phyloP scores from a whole-genome alignment of 2,888 invertebrate species.

The Prosopocoilus inquinatus region DNA sequence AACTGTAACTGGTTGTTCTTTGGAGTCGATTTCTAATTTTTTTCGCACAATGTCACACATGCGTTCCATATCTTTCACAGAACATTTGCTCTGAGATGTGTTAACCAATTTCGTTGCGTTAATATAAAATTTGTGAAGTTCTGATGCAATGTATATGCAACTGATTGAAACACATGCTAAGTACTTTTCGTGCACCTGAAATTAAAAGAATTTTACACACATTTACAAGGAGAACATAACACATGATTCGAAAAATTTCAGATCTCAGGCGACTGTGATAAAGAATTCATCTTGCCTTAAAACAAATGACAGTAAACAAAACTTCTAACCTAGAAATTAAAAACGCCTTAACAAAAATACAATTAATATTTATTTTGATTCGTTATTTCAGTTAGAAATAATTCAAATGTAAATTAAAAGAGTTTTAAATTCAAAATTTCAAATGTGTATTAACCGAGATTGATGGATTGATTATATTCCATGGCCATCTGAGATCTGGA shows the following conservation, averaged over 20 bases:
- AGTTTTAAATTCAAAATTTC: background rate
- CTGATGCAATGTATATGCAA: constrained; percentile 80
- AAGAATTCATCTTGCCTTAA: too few species aligned
- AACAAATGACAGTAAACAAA: too few species aligned
- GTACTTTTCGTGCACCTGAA: constrained; percentile 70
- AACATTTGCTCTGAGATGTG: constrained; percentile 74
- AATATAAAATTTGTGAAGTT: constrained; percentile 60
- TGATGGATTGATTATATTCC: background rate
- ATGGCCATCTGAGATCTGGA: too few species aligned
- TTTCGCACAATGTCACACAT: constrained; percentile 81
- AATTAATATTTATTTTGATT: too few species aligned
- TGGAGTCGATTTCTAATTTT: constrained; percentile 68
- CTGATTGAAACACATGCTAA: constrained; percentile 85
- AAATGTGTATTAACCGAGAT: too few species aligned
- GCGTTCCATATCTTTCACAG: constrained; percentile 77
- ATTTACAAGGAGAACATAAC: too few species aligned
- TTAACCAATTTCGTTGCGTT: constrained; percentile 67
- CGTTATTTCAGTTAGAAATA: too few species aligned
- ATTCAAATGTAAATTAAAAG: too few species aligned
- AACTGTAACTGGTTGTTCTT: constrained; percentile 60
- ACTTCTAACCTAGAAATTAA: too few species aligned
- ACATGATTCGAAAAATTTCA: too few species aligned
- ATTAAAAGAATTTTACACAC: constrained; percentile 21
- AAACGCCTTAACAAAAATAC: too few species aligned
- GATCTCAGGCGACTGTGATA: too few species aligned